These are phyloP conservation scores for Tuta absoluta DNA, from an alignment of 2,888 invertebrate species.

Conservation along the genomic window DNA sequence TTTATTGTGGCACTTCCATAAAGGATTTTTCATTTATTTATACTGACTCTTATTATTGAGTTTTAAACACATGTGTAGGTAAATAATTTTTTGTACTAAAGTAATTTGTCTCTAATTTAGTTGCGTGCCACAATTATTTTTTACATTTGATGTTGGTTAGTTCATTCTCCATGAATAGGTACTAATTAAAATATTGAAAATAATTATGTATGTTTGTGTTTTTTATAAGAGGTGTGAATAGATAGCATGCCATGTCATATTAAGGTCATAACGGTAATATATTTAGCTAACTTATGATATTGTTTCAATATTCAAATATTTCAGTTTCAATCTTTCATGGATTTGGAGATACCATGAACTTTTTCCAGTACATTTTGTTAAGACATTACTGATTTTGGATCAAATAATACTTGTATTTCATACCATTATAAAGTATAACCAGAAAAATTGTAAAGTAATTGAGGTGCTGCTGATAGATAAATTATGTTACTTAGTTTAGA, in stretches of 20 bases:
- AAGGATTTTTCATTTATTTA: conserved; percentile 1
- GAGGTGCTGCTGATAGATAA: no score
- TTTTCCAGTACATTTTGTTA: neutral
- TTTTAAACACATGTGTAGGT: neutral
- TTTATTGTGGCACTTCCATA: conserved; percentile 12
- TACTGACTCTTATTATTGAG: neutral
- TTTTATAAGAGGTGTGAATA: neutral
- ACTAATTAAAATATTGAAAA: neutral
- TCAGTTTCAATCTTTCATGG: no score
- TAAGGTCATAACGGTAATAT: neutral
- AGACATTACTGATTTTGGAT: no score
- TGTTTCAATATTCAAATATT: neutral
- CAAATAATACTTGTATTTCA: no score
- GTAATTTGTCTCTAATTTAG: neutral
- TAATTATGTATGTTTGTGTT: neutral
- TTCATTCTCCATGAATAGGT: neutral
- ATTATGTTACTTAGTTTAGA: neutral
- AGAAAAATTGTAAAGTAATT: no score
- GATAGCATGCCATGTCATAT: neutral
- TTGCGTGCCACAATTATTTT: neutral
- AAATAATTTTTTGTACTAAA: neutral
- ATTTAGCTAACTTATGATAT: neutral
- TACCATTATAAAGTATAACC: no score
- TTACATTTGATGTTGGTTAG: neutral
- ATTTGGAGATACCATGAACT: neutral